Base-by-base conservation (phyloP, 2,888 invertebrate genomes). In the Proisotoma minuta region DNA sequence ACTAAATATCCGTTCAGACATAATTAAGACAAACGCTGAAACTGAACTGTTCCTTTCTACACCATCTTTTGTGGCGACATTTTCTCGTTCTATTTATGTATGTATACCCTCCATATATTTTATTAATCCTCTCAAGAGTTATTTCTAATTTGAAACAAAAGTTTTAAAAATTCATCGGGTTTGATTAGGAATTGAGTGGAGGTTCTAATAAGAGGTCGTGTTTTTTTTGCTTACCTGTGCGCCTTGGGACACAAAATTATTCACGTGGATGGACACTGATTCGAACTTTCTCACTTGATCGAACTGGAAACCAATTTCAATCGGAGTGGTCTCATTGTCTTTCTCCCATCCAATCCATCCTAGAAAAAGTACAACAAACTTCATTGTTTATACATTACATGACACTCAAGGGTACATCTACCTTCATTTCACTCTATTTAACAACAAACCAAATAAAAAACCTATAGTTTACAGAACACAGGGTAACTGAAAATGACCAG, bases 321-420 rank as follows among this genome's bases (percentile, higher is more conserved):
- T 81, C 51, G 85, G 85, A 54, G 84, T 77, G 69, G 84, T 83
- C 5, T 84, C 82, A 74, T 86, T 85, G 75, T 84, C 85, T 26
- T 93, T 94, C 3, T 94, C 86, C 94, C 94, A 94, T 75, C 73
- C 75, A 72, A 62, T 86, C 94, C 94, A 94, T 75, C 73, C 75
- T 73, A 60, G 27, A 69, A 68, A 39, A 27, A 60, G 57, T n/a
- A 47, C 47, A 47, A 49, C 20, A 20, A 49, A 22, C 3, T 26
- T 29, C 53, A 54, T 54, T 54, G 53, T 54, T 54, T 54, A 54
- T 54, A 54, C 53, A 54, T 54, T 54, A 54, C 53, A 54, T 10
- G 23, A 20, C 15, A 49, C 24, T 49, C 53, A 54, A 34, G 52
- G 52, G 52, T 4, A 50, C 22, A 20, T 43, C 18, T 43, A 43